These are phyloP conservation scores for Leucophenga maculata DNA, from an alignment of 2,888 invertebrate species.

Conservation along the genomic window DNA sequence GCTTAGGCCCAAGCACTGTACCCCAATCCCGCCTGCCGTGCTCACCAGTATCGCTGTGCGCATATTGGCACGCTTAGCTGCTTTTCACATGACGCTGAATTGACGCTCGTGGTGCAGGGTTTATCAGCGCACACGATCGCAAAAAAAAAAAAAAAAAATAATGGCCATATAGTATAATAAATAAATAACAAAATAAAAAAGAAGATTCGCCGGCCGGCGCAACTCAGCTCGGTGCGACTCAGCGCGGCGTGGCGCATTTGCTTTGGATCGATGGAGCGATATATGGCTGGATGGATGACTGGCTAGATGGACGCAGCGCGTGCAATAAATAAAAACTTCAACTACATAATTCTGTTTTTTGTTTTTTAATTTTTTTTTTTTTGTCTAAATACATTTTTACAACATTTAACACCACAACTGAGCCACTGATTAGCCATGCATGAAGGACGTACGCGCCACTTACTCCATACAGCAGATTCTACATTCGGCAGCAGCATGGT, in stretches of 20 bases:
- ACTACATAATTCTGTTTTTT: conserved; percentile 41
- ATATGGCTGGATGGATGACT: conserved; percentile 29
- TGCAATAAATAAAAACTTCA: conserved; percentile 32
- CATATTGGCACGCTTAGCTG: conserved; percentile 41
- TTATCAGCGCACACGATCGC: conserved; percentile 23
- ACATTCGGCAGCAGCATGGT: neutral
- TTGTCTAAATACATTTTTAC: conserved; percentile 40
- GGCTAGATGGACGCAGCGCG: conserved; percentile 30
- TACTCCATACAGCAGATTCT: conserved; percentile 34
- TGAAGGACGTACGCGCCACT: conserved; percentile 64
- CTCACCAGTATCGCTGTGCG: neutral
- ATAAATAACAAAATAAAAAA: neutral
- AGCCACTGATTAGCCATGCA: conserved; percentile 51
- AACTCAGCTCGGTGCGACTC: neutral
- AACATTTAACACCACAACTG: conserved; percentile 50
- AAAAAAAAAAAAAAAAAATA: neutral
- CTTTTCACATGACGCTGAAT: conserved; percentile 37
- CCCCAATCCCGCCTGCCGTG: neutral
- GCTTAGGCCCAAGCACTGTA: neutral
- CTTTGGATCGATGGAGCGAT: neutral
- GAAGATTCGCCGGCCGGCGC: neutral
- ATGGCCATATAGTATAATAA: neutral
- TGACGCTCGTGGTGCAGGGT: conserved; percentile 17
- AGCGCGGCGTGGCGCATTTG: neutral
- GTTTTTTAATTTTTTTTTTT: neutral